Evolutionary conservation across 2,113 vertebrate species (phyloP).

Genomic region (Trochalopteron elliotii): DNA sequence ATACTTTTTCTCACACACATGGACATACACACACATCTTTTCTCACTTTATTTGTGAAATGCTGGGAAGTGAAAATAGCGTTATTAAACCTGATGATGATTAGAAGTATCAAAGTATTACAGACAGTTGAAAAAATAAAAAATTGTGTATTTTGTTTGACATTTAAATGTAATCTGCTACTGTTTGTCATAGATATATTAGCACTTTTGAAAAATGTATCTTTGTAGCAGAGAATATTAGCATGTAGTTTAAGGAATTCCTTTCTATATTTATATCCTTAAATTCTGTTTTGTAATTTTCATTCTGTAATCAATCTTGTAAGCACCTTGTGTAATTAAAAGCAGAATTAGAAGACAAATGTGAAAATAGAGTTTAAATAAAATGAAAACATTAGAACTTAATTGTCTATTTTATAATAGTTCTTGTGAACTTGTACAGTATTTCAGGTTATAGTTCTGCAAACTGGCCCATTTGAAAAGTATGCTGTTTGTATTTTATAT

Average conservation of each 20-base stretch:
- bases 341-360: constrained; percentile 62
- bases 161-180: constrained; percentile 65
- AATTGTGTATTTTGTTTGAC: constrained; percentile 42
- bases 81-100: constrained; percentile 39
- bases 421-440: constrained; percentile 38
- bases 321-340: constrained; percentile 52
- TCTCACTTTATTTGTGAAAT: constrained; percentile 20
- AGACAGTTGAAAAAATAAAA: background rate
- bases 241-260: constrained; percentile 50
- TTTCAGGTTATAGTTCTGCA: constrained; percentile 44
- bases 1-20: background rate
- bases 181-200: constrained; percentile 68
- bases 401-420: constrained; percentile 39
- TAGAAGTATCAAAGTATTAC: constrained; percentile 30
- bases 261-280: constrained; percentile 66
- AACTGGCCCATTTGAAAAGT: constrained; percentile 38
- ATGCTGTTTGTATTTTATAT: constrained; percentile 63
- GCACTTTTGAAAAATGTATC: constrained; percentile 67
- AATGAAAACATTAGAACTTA: constrained; percentile 30
- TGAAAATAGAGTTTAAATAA: constrained; percentile 64
- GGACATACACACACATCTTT: background rate
- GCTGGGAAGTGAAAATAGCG: constrained; percentile 23
- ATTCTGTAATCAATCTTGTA: constrained; percentile 40
- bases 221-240: constrained; percentile 64
- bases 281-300: constrained; percentile 45